Base-by-base conservation (phyloP, 1,140 invertebrate species). In the Penaeus chinensis region DNA sequence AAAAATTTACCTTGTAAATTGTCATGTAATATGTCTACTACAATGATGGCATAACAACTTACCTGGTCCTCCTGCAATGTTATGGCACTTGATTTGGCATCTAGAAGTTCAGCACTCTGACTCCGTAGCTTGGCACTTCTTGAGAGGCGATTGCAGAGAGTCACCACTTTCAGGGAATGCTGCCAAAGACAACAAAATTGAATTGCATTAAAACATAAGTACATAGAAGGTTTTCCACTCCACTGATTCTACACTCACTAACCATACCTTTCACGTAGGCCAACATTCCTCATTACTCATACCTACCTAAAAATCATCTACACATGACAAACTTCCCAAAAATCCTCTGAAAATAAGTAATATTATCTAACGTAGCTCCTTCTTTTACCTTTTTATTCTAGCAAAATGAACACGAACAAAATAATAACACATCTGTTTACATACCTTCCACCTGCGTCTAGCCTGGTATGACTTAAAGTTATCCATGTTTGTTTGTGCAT, bases 391-490 rank as follows among this genome's bases (percentile, higher is more conserved):
- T 54, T 54, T 11, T 54, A 54, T 2, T 42, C 37, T 42, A 54
- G 54, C 54, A 54, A 54, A 54, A 42, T 42, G 7, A 42, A 37
- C 2, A 37, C 37, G 5, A 37, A 42, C 32, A 42, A 42, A 42
- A 42, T 7, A 42, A 7, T 5, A 42, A 7, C 1, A 42, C 37
- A 42, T 42, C 37, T 5, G 37, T 42, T 8, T 7, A 7, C 37
- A 42, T 42, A 93, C 93, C 93, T 93, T 93, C 93, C 93, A 94
- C 90, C 93, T 89, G 79, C 92, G 92, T 81, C 93, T 90, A 37
- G 93, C 93, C 87, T 93, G 92, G 89, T 93, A 94, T 54, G 92
- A 91, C 87, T 93, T 94, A 61, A 94, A 91, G 79, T 93, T 92
- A 88, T 93, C 91, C 65, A 93, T 92, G 88, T 93, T 94, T 81